Base-by-base conservation (phyloP, 2,888 invertebrate species). In the Podotricha telesiphe region DNA sequence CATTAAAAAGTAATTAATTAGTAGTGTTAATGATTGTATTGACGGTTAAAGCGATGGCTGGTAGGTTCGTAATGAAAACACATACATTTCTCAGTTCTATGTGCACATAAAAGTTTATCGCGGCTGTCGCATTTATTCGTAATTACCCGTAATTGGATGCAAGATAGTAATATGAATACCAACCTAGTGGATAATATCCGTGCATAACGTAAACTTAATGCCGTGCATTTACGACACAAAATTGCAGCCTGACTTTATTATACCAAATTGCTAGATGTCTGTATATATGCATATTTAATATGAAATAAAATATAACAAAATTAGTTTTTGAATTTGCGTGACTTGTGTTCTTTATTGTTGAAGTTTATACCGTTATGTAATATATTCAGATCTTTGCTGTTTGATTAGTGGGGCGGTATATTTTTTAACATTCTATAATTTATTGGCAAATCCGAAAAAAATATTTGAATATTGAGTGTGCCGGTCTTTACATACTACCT, bases 71-170 rank as follows among this genome's bases (percentile, higher is more conserved):
- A 50, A 66, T 67, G 65, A 68, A 67, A 62, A 42, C 65, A 42
- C 22, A 50, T 50, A 62, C 67, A 62, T 68, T 71, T 48, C 68
- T 56, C 70, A 68, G 70, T 68, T 71, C 70, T 71, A 71, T 71
- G 68, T 68, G 68, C 61, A 56, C 70, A 71, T 71, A 71, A 71
- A 71, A 71, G 62, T 71, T 71, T 71, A 71, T 71, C 68, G 70
- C 53, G 61, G 68, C 70, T 68, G 70, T 68, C 70, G 68, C 68
- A 65, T 71, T 71, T 71, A 71, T 68, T 61, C 45, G 68, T 61
- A 71, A 71, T 71, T 65, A 65, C 70, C 61, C 70, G 68, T 71
- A 71, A 71, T 71, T 71, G 70, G 70, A 65, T 68, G 61, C 65
- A 68, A 68, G 68, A 71, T 71, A 71, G 68, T 64, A 63, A 58